Evolutionary conservation across 2,888 invertebrate species (phyloP).

Genomic region (Xylota segnis): DNA sequence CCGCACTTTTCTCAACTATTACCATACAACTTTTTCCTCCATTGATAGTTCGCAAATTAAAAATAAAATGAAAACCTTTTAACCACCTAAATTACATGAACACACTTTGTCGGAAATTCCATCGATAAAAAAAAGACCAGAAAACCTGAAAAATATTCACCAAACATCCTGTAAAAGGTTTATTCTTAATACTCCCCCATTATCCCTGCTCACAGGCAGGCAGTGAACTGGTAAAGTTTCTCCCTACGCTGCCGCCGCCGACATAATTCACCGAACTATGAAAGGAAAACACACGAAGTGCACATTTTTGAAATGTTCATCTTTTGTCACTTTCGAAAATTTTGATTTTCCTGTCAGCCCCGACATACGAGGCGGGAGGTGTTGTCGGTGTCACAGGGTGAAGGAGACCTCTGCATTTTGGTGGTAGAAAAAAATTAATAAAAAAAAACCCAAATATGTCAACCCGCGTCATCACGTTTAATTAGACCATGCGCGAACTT

Average conservation of each 20-base stretch:
- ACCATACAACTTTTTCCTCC: conserved; percentile 50
- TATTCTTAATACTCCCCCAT: conserved; percentile 55
- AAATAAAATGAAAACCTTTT: conserved; percentile 4
- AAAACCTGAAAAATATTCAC: conserved; percentile 40
- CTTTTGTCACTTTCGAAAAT: conserved; percentile 74
- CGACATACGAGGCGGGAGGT: conserved; percentile 38
- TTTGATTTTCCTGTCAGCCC: conserved; percentile 51
- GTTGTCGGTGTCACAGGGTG: conserved; percentile 30
- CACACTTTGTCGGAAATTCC: conserved; percentile 40
- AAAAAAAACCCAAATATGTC: conserved; percentile 71
- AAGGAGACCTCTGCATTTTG: conserved; percentile 12
- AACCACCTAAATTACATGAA: conserved; percentile 17
- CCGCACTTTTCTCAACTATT: conserved; percentile 61
- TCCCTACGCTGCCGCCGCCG: conserved; percentile 9
- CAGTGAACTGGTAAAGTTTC: conserved; percentile 44
- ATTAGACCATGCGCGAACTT: conserved; percentile 62
- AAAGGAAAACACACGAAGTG: conserved; percentile 42
- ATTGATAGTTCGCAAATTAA: not conserved
- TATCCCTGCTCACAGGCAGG: conserved; percentile 18
- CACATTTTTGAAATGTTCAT: conserved; percentile 72
- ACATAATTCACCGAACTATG: conserved; percentile 65
- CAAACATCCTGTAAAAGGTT: conserved; percentile 56
- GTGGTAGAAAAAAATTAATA: conserved; percentile 71
- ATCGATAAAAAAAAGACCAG: conserved; percentile 9
- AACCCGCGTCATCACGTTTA: conserved; percentile 57